Percentiles rank a stretch among this genome's conserved stretches.
Conservation (phyloP, 2,113 vertebrate genomes). For the Megatriorchis doriae region DNA sequence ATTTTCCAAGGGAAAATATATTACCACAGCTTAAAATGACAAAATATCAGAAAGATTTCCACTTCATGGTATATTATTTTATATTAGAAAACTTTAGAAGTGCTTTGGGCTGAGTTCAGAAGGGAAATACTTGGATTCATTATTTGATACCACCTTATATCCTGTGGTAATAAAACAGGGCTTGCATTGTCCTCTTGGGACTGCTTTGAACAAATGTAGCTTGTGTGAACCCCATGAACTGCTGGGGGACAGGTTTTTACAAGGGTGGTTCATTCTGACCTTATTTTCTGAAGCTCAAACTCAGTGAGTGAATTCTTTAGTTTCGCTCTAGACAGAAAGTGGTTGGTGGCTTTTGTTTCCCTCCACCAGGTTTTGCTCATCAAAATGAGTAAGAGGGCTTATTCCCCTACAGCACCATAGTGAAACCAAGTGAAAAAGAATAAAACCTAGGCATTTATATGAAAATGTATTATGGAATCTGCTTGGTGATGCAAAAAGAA, state of each 20-base stretch:
- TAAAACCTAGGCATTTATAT: neutral
- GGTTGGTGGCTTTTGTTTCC: neutral
- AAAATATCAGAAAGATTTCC: conserved; percentile 57
- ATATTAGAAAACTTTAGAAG: conserved; percentile 48
- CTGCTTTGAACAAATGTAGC: neutral
- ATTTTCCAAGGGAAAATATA: conserved; percentile 49
- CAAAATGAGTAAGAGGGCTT: neutral
- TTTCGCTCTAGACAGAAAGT: neutral
- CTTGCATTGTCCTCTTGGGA: conserved; percentile 21
- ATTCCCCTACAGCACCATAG: neutral
- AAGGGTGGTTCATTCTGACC: neutral
- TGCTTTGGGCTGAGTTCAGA: conserved; percentile 43
- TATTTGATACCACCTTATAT: conserved; percentile 24
- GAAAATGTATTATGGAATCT: neutral
- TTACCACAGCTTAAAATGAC: conserved; percentile 42
- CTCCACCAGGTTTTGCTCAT: neutral
- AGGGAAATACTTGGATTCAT: conserved; percentile 16
- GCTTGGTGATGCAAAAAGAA: neutral
- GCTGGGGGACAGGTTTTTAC: neutral
- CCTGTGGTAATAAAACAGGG: neutral
- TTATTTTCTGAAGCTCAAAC: neutral
- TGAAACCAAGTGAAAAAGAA: neutral
- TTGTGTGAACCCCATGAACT: neutral
- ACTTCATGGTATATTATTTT: conserved; percentile 55
- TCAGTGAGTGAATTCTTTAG: neutral